Evolutionary conservation across 2,797 vertebrate species (phyloP).

Genomic region (Gobionotothen gibberifrons): DNA sequence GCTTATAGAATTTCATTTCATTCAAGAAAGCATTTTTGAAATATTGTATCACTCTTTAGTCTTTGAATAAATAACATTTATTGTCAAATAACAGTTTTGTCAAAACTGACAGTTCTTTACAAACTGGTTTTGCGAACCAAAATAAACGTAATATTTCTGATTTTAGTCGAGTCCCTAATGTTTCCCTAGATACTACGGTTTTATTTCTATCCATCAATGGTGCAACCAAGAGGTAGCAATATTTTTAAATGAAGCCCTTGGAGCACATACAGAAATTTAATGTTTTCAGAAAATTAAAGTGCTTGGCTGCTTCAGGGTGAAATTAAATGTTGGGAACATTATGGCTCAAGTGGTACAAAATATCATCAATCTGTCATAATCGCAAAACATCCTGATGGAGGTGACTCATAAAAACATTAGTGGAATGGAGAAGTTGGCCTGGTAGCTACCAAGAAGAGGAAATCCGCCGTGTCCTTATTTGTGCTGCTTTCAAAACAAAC

Average conservation of each 20-base stretch:
- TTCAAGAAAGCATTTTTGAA: background rate
- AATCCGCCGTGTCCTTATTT: conserved; percentile 77
- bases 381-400: conserved; percentile 23
- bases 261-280: background rate
- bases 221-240: background rate
- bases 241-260: background rate
- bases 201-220: background rate
- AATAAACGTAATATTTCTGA: background rate
- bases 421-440: conserved; percentile 65
- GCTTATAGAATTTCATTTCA: background rate
- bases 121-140: background rate
- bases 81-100: background rate
- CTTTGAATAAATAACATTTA: background rate
- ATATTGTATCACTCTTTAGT: background rate
- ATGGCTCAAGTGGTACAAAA: conserved; percentile 32
- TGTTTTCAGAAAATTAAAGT: background rate
- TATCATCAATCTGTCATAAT: conserved; percentile 3
- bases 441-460: conserved; percentile 61
- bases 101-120: conserved; percentile 2
- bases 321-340: conserved; percentile 22
- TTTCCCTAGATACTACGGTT: background rate
- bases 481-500: conserved; percentile 65
- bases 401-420: conserved; percentile 61
- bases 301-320: background rate
- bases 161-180: background rate